Conservation (phyloP, 2,797 vertebrate species). For the Champsocephalus esox region DNA sequence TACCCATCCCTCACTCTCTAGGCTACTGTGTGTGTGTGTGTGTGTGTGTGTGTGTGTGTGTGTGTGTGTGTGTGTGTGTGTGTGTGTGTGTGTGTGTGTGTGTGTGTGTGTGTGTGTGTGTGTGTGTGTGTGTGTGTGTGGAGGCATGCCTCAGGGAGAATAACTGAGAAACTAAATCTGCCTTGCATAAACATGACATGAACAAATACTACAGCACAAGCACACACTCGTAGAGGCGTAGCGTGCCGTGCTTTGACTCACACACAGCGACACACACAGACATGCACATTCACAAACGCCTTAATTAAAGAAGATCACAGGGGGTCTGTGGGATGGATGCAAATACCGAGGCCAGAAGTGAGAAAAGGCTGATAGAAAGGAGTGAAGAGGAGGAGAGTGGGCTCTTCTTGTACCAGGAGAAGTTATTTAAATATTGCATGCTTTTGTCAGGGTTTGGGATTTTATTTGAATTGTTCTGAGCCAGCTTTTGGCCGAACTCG, state of each 20-base stretch:
- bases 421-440: background rate
- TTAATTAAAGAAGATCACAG: slow-evolving; percentile 43
- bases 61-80: background rate
- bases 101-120: background rate
- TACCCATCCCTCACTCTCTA: background rate
- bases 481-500: background rate
- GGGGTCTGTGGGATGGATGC: slow-evolving; percentile 20
- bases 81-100: background rate
- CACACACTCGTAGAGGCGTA: slow-evolving; percentile 3
- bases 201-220: slow-evolving; percentile 34
- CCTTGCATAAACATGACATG: slow-evolving; percentile 51
- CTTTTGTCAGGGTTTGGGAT: background rate
- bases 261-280: slow-evolving; percentile 23
- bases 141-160: slow-evolving; percentile 21
- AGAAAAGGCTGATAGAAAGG: background rate
- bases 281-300: slow-evolving; percentile 24
- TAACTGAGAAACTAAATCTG: slow-evolving; percentile 21
- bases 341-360: slow-evolving; percentile 9
- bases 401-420: no score
- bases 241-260: slow-evolving; percentile 19
- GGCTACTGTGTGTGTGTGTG: background rate
- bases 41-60: slow-evolving; percentile 1
- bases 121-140: slow-evolving; percentile 3
- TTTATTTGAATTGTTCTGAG: background rate
- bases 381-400: background rate